Base-by-base conservation (phyloP, 2,113 vertebrate genomes). In the Callospermophilus lateralis region DNA sequence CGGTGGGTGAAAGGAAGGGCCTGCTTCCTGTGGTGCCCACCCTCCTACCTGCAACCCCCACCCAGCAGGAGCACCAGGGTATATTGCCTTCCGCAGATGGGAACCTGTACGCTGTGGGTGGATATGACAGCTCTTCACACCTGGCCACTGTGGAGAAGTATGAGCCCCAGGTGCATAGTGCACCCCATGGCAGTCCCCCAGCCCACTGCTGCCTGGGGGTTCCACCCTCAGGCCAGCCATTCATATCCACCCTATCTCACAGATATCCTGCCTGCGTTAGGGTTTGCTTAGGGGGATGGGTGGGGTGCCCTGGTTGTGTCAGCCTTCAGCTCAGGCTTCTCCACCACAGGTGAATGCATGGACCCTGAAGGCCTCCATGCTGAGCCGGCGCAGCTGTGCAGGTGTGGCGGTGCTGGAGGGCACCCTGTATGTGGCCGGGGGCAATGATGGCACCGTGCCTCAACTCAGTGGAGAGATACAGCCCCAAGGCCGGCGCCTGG, bases 51-150 rank as follows among this genome's bases (percentile, higher is more conserved):
- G 1, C 26, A 68, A 30, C 17, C 89, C 84, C 30, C 79, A 5
- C 19, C 1, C 53, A n/a, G 45, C 70, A 24, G 86, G 55, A 17
- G 12, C 39, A 15, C 68, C 84, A 74, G 34, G 86, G 39, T 77
- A 8, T n/a, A 28, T 72, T 89, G 90, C n/a, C 79, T 97, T 45
- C 93, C 97, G 86, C 99, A 99, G 99, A 99, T 98, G 99, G 99
- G 80, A 99, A 98, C 98, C 99, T 99, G 92, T 99, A 99, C n/a
- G 99, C 99, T 0, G 99, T 99, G 79, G 99, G 99, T 91, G 99
- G 99, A 85, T 99, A 99, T 10, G 99, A 99, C 98, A 99, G 99
- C 98, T 99, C 99, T 0, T 99, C 99, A 16, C 99, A 99, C 98
- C 98, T 99, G 37, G 99, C 99, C 90, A 99, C 99, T 0, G 99